Evolutionary conservation across 1,140 invertebrate species (phyloP).

Genomic region (Nephila pilipes): DNA sequence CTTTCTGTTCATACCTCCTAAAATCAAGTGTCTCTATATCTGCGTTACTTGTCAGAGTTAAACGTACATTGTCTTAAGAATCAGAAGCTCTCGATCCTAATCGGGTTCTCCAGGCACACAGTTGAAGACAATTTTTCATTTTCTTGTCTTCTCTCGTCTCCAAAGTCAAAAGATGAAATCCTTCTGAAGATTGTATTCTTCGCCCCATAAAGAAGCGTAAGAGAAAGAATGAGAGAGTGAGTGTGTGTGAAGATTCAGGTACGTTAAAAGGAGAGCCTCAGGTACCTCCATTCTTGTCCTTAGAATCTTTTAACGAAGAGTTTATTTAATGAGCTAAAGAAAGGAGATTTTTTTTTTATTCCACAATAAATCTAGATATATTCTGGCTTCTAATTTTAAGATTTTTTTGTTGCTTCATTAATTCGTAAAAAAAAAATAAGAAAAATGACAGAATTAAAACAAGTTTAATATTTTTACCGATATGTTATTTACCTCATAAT

Average conservation of each 20-base stretch:
- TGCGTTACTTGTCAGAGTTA: background rate
- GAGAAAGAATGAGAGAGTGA: background rate
- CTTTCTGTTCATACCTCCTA: too few relatives aligned
- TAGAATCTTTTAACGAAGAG: background rate
- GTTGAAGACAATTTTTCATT: conserved; percentile 37
- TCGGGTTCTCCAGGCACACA: background rate
- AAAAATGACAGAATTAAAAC: too few relatives aligned
- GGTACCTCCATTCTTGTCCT: conserved; percentile 12
- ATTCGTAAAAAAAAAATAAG: too few relatives aligned
- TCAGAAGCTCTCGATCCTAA: background rate
- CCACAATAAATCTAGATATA: too few relatives aligned
- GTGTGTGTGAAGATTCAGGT: background rate
- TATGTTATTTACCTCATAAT: too few relatives aligned
- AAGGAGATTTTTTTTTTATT: too few relatives aligned
- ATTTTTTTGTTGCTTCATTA: too few relatives aligned
- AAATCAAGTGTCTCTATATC: too few relatives aligned
- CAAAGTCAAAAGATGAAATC: conserved; percentile 45
- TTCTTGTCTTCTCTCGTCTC: conserved; percentile 15
- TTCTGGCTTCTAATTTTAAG: too few relatives aligned
- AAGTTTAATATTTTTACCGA: too few relatives aligned
- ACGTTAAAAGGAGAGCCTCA: background rate
- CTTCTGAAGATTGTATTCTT: conserved; percentile 19
- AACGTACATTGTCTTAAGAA: conserved; percentile 35
- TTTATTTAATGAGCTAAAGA: background rate
- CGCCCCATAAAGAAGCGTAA: background rate